Conservation (phyloP, 2,113 vertebrate genomes). For the Myrmophylax atrothorax region DNA sequence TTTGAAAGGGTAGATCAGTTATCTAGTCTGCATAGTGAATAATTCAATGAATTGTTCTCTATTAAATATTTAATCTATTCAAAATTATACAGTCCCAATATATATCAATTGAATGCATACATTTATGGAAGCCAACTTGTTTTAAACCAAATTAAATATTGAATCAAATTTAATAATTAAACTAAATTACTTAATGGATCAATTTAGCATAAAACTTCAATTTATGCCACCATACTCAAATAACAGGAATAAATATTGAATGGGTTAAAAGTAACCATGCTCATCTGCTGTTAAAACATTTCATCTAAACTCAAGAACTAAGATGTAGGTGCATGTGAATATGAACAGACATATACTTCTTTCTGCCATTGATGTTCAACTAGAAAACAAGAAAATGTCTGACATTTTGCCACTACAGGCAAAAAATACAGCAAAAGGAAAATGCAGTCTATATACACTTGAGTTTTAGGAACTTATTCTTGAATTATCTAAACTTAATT, state of each 20-base stretch:
- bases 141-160: conserved; percentile 85
- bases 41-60: conserved; percentile 78
- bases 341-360: neutral
- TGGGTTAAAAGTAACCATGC: conserved; percentile 56
- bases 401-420: neutral
- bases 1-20: conserved; percentile 74
- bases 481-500: neutral
- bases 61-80: conserved; percentile 81
- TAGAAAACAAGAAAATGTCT: neutral
- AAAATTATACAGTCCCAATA: conserved; percentile 75
- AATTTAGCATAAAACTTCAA: conserved; percentile 72
- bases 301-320: neutral
- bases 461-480: neutral
- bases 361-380: neutral
- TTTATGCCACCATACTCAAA: conserved; percentile 46
- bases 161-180: conserved; percentile 85
- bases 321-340: neutral
- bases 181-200: conserved; percentile 76
- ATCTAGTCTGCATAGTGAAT: conserved; percentile 75
- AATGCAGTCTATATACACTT: neutral
- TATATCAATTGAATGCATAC: conserved; percentile 80
- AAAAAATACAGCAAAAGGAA: neutral
- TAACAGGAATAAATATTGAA: conserved; percentile 69
- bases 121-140: conserved; percentile 73
- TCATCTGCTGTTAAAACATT: neutral